phyloP scores from a whole-genome alignment of 2,113 vertebrate species.

The Epinephelus lanceolatus region DNA sequence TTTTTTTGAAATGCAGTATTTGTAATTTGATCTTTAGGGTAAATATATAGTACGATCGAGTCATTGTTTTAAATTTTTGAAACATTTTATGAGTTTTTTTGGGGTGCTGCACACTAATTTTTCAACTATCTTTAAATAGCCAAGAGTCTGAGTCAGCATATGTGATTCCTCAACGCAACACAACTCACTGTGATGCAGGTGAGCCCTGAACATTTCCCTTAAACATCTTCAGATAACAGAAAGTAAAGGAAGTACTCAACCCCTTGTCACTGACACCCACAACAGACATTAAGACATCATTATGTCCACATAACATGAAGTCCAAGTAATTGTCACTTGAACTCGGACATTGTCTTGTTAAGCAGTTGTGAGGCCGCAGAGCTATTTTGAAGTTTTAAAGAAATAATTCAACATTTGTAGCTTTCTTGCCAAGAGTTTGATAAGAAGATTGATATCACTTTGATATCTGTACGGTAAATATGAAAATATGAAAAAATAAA shows the following conservation, averaged over 20 bases:
- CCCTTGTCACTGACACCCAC: background rate
- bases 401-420: background rate
- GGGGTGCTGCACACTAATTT: background rate
- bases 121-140: conserved; percentile 48
- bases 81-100: background rate
- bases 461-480: too few relatives aligned
- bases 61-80: background rate
- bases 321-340: background rate
- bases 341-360: background rate
- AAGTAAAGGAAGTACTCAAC: background rate
- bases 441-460: too few relatives aligned
- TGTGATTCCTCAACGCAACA: background rate
- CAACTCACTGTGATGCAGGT: conserved; percentile 49
- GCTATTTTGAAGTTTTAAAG: background rate
- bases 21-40: background rate
- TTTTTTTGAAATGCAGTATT: background rate
- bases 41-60: background rate
- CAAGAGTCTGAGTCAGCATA: conserved; percentile 25
- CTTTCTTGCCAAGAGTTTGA: too few relatives aligned
- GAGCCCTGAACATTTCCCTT: conserved; percentile 23
- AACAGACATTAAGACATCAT: background rate
- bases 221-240: background rate
- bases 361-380: background rate
- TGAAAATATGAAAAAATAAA: too few relatives aligned
- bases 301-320: background rate